phyloP scores from a whole-genome alignment of 2,888 invertebrate genomes.

The Crossocerus cetratus region DNA sequence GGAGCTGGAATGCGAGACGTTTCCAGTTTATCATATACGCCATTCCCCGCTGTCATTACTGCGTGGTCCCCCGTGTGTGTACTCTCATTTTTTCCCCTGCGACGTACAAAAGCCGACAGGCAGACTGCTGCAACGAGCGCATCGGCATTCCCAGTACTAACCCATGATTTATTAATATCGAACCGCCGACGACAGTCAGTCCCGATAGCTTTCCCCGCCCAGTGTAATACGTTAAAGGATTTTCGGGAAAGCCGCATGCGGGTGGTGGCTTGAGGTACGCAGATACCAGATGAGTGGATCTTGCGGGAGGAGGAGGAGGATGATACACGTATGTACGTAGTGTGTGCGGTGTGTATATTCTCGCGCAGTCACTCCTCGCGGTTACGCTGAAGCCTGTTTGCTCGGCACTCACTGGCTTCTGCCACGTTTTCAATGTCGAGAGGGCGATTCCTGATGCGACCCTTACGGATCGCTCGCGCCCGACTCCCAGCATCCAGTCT shows the following conservation, averaged over 20 bases:
- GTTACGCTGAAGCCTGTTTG: conserved; percentile 32
- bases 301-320: too few relatives aligned
- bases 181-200: too few relatives aligned
- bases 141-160: not conserved
- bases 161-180: conserved; percentile 7
- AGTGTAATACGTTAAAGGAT: conserved; percentile 9
- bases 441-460: conserved; percentile 19
- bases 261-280: not conserved
- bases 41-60: too few relatives aligned
- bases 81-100: too few relatives aligned
- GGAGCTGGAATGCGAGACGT: too few relatives aligned
- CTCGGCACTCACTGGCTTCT: conserved; percentile 9
- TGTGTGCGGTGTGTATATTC: too few relatives aligned
- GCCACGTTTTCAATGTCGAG: conserved; percentile 31
- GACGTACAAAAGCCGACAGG: too few relatives aligned
- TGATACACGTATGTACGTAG: too few relatives aligned
- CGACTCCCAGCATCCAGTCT: too few relatives aligned
- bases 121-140: too few relatives aligned
- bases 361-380: conserved; percentile 27
- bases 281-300: conserved; percentile 2
- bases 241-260: conserved; percentile 11
- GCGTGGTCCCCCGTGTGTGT: too few relatives aligned
- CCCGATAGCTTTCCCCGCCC: not conserved
- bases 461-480: not conserved
- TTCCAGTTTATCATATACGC: conserved; percentile 1